Evolutionary conservation across 2,888 invertebrate genomes (phyloP).

Genomic region (Habrosyne pyritoides): DNA sequence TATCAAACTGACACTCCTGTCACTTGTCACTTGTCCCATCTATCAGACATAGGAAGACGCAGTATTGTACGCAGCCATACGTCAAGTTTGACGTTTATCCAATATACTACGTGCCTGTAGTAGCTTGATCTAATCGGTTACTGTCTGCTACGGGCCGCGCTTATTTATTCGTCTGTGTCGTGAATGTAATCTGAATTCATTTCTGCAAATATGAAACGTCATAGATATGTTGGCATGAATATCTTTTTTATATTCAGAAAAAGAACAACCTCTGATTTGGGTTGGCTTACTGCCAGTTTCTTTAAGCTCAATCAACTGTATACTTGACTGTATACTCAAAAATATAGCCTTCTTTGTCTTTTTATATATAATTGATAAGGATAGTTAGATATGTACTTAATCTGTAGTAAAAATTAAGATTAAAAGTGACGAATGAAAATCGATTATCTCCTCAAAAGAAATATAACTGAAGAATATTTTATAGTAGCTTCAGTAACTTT

Average conservation of each 20-base stretch:
- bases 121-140: slow-evolving; percentile 64
- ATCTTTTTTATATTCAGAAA: neutral
- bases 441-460: too few relatives aligned
- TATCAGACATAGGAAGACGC: slow-evolving; percentile 41
- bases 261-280: neutral
- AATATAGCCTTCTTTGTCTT: too few relatives aligned
- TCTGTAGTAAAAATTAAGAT: too few relatives aligned
- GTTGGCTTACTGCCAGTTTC: too few relatives aligned
- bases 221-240: slow-evolving; percentile 1
- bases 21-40: slow-evolving; percentile 26
- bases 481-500: too few relatives aligned
- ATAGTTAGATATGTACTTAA: too few relatives aligned
- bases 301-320: too few relatives aligned
- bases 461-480: too few relatives aligned
- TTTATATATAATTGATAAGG: too few relatives aligned
- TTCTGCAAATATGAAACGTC: slow-evolving; percentile 24
- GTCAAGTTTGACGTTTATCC: slow-evolving; percentile 79
- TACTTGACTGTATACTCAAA: too few relatives aligned
- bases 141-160: slow-evolving; percentile 41
- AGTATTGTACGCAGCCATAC: slow-evolving; percentile 58
- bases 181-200: slow-evolving; percentile 46
- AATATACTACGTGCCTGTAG: slow-evolving; percentile 73
- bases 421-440: too few relatives aligned
- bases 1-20: neutral
- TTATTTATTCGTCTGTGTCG: slow-evolving; percentile 52